Base-by-base conservation (phyloP, 2,113 vertebrate species). In the Phocoena sinus region DNA sequence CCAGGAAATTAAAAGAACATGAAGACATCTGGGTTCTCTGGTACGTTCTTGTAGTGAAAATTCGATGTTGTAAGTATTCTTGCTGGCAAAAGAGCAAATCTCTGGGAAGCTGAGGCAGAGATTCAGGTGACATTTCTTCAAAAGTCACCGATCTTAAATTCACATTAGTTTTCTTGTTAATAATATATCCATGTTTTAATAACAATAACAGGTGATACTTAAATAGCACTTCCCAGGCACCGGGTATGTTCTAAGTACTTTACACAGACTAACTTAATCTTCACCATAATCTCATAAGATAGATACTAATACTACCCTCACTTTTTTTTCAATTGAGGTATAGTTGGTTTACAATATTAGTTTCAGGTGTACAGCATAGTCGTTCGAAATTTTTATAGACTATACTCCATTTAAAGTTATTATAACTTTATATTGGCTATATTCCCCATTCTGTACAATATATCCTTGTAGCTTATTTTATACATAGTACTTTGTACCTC, bases 131-230 rank as follows among this genome's bases (percentile, higher is more conserved):
- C 70, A 67, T 92, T 94, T 94, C 86, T 87, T 95, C 63, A 87
- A 63, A 77, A 74, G 41, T 44, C 36, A 85, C 83, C 13, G n/a
- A 11, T 65, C 74, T 80, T 74, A 91, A 79, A 65, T 77, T 91
- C 77, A 88, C 23, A 11, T 85, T 93, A 81, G 31, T 96, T 93
- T 92, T 58, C 26, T 87, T 87, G 76, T 47, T 93, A 50, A 36
- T 96, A 31, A 76, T 81, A 94, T 63, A 74, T 38, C 21, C 38
- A 81, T 87, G n/a, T 83, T 74, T 85, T 92, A 68, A 94, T 84
- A 33, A 58, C 58, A 94, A 50, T 70, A 94, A 47, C 84, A 77
- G 36, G 79, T 82, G 84, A 93, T 53, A 58, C 36, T 92, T 83
- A 77, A 74, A 14, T 79, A 87, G 53, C 53, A 96, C 65, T 67